Evolutionary conservation across 1,140 invertebrate genomes (phyloP), one percentile per base, ranked within the genome.

Genomic region (Apis dorsata): DNA sequence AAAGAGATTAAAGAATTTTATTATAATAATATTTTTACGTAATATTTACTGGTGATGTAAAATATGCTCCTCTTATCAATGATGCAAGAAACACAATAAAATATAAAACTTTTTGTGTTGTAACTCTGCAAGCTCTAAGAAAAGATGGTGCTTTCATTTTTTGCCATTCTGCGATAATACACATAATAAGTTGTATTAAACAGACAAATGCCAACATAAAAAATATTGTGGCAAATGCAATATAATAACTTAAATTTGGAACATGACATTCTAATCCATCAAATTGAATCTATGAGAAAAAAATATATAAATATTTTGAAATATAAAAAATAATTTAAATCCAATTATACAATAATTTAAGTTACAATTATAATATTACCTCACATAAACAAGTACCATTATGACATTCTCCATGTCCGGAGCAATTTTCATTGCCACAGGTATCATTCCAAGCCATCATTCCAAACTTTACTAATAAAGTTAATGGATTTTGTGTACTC

Each of bases 331-430:
- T 2, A 12, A 1, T 44, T 13, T 73, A 66, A 24, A 53, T 63
- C 59, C 0, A 68, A 12, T n/a, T n/a, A n/a, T n/a, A n/a, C n/a
- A n/a, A n/a, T n/a, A n/a, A n/a, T n/a, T n/a, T n/a, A n/a, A n/a
- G n/a, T n/a, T n/a, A n/a, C 1, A 60, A 60, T 63, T 15, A 3
- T 68, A 73, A 17, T 95, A 75, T 95, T 91, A 98, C 98, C 94
- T 98, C 97, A 93, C 98, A 99, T 81, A 98, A 94, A 91, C 98
- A 98, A 59, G 97, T 97, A 65, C 98, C 97, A 93, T 98, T 97
- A 85, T 97, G 95, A 93, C 98, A 99, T 93, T 98, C 97, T 15
- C 98, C 98, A 83, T 97, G 96, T n/a, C 97, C 97, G 83, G 96
- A 98, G 94, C 97, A 98, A 93, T 97, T 94, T 79, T 94, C 93